Base-by-base conservation (phyloP, 2,888 invertebrate genomes). In the Papilio elwesi region DNA sequence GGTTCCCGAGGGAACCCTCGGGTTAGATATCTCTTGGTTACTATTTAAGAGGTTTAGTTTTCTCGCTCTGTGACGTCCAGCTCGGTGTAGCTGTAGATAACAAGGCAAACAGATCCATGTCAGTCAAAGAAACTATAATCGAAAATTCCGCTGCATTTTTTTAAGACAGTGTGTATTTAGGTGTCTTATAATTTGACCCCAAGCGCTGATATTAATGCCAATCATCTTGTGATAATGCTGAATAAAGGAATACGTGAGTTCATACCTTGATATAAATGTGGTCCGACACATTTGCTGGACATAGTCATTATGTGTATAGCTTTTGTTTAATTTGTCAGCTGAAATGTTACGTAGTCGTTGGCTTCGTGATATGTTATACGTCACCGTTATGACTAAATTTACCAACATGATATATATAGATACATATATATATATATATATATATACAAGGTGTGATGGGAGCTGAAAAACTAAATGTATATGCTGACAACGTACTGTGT, bases 201-300 rank as follows among this genome's bases (percentile, higher is more conserved):
- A 55, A 85, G 88, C 85, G 84, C 81, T 84, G 81, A 83, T 91
- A 91, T 91, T 92, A 90, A 92, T 90, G 82, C 49, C 76, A 76
- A 84, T 83, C 85, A 88, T 90, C 89, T 91, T 91, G 80, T 81
- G 82, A 88, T 89, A 91, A 87, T 86, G 92, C 92, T 92, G 91
- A 90, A 92, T 85, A 85, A 90, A 92, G 92, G 92, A 92, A 92
- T 90, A 89, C 88, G 92, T 92, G 92, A 92, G 92, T 92, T 81
- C 1, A 38, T 67, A 83, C 83, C 85, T 84, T 84, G 85, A 85
- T 77, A 88, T 91, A 85, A 90, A 92, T 92, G 92, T 92, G 89
- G 87, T 89, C 86, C 87, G 83, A 88, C 84, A 79, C 83, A 84
- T 86, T 88, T 86, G 86, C 87, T 89, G 88, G 82, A 85, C 81